Conservation (phyloP, 2,113 vertebrate species). For the Tautogolabrus adspersus region DNA sequence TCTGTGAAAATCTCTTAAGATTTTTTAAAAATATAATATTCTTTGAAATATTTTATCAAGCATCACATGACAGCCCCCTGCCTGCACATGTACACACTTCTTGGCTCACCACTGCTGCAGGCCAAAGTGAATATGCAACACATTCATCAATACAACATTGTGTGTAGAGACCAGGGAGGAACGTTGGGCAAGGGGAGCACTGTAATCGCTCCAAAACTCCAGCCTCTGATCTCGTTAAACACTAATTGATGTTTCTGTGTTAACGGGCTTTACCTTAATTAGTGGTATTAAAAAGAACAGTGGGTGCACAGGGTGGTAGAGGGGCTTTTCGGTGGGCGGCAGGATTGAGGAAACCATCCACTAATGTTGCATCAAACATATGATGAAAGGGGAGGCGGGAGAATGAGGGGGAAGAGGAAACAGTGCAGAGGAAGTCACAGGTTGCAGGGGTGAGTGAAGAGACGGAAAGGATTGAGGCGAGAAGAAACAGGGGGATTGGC, state of each 20-base stretch:
- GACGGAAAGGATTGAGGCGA: constrained; percentile 61
- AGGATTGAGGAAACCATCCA: constrained; percentile 56
- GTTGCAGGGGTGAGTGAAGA: constrained; percentile 66
- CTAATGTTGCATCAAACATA: constrained; percentile 72
- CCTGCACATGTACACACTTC: neutral
- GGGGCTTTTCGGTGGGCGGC: constrained; percentile 45
- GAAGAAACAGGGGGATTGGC: constrained; percentile 57
- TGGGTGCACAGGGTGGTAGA: constrained; percentile 46
- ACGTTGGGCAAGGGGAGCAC: constrained; percentile 54
- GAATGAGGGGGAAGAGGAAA: constrained; percentile 43
- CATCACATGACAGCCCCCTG: constrained; percentile 16
- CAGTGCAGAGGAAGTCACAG: constrained; percentile 70
- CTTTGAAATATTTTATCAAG: neutral
- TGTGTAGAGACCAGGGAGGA: constrained; percentile 56
- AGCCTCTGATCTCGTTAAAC: constrained; percentile 85
- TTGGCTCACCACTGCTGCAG: constrained; percentile 39
- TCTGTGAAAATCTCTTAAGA: neutral
- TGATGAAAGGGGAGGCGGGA: constrained; percentile 65
- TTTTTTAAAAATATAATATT: neutral
- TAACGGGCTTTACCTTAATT: constrained; percentile 88
- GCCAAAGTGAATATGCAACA: constrained; percentile 63
- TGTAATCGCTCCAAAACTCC: constrained; percentile 83
- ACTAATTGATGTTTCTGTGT: constrained; percentile 84
- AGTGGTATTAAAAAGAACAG: constrained; percentile 82
- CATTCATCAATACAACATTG: constrained; percentile 65